Conservation (phyloP, 1,140 invertebrate genomes). For the Stegodyphus mimosarum region DNA sequence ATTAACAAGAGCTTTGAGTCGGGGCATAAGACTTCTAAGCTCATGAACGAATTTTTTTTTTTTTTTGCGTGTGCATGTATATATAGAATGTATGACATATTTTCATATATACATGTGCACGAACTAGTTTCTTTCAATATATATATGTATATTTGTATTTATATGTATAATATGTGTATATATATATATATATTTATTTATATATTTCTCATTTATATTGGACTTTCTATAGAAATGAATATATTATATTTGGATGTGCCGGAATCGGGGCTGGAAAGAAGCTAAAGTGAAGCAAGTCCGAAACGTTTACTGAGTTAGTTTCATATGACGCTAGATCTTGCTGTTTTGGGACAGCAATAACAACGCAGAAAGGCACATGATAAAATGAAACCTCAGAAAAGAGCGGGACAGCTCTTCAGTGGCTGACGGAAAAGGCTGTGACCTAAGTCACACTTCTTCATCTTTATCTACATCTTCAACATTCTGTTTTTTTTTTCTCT, state of each 20-base stretch:
- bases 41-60: constrained; percentile 41
- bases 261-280: constrained; percentile 53
- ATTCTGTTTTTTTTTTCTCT: not conserved
- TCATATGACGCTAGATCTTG: constrained; percentile 54
- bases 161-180: constrained; percentile 41
- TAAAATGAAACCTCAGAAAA: constrained; percentile 60
- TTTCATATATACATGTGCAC: constrained; percentile 59
- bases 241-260: constrained; percentile 39
- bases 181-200: constrained; percentile 45
- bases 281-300: constrained; percentile 55
- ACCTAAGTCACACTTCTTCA: constrained; percentile 32
- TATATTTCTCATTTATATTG: constrained; percentile 10
- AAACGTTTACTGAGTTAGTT: constrained; percentile 54
- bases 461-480: constrained; percentile 26
- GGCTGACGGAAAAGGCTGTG: constrained; percentile 56
- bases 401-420: constrained; percentile 48
- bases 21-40: constrained; percentile 47
- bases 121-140: constrained; percentile 33
- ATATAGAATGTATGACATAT: constrained; percentile 45
- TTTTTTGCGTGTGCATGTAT: constrained; percentile 43
- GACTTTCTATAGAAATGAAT: constrained; percentile 59
- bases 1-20: constrained; percentile 56
- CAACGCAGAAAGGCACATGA: constrained; percentile 62
- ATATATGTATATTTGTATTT: constrained; percentile 45
- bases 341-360: constrained; percentile 56